These are phyloP conservation scores for Drosophila arizonae DNA, from an alignment of 1,140 invertebrate species.

Conservation along the genomic window DNA sequence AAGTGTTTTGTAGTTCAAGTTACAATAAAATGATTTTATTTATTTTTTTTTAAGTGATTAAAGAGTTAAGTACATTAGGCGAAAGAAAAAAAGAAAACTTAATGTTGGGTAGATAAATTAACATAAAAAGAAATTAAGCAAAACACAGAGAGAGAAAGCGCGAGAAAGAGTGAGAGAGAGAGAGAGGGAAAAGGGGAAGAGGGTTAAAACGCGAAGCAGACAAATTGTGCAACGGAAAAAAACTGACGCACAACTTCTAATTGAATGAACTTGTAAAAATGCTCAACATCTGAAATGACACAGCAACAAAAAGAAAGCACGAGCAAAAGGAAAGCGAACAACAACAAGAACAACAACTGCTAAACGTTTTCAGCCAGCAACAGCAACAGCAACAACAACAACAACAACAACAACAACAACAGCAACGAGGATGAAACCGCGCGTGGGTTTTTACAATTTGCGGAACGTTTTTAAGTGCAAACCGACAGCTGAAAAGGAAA, in stretches of 20 bases:
- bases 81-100: not conserved
- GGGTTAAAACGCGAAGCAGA: not conserved
- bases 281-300: conserved; percentile 60
- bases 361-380: conserved; percentile 49
- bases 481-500: conserved; percentile 54
- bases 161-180: conserved; percentile 2
- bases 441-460: conserved; percentile 69
- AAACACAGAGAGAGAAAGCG: conserved; percentile 1
- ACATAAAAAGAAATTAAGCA: conserved; percentile 36
- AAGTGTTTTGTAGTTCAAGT: too few relatives aligned
- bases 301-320: conserved; percentile 33
- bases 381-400: not conserved
- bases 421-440: conserved; percentile 31
- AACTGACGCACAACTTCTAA: conserved; percentile 59
- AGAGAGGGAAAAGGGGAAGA: not conserved
- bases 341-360: conserved; percentile 29
- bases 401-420: not conserved
- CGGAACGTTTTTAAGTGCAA: conserved; percentile 73
- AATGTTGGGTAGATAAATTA: conserved; percentile 19
- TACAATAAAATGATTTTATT: conserved; percentile 1
- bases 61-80: not conserved
- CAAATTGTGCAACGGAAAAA: conserved; percentile 34
- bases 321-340: not conserved
- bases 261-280: conserved; percentile 78
- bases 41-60: not conserved